Evolutionary conservation across 2,888 invertebrate species (phyloP).

Genomic region (Neocrepidodera transversa): DNA sequence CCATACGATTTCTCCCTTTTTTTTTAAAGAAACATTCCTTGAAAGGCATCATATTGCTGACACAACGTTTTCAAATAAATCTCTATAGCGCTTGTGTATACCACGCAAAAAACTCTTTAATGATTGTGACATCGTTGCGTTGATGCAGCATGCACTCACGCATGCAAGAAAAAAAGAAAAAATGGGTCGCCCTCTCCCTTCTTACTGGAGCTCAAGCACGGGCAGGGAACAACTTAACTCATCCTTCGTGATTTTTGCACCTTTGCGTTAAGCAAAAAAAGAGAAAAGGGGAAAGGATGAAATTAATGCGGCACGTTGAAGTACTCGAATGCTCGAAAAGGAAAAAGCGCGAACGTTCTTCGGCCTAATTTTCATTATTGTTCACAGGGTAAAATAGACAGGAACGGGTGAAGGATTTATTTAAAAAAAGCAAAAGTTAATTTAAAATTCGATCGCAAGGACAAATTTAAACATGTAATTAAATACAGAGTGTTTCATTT

Average conservation of each 20-base stretch:
- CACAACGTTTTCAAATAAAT: too few species aligned
- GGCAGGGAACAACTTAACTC: background rate
- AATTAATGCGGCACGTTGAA: constrained; percentile 30
- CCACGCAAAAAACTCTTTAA: background rate
- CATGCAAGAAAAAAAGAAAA: background rate
- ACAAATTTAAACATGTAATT: too few species aligned
- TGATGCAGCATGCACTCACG: background rate
- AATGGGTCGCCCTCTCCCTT: background rate
- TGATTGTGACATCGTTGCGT: background rate
- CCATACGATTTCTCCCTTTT: too few species aligned
- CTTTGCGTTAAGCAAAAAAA: background rate
- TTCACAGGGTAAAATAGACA: background rate
- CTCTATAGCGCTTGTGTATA: background rate
- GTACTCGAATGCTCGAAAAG: constrained; percentile 24
- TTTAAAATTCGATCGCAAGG: too few species aligned
- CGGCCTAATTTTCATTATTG: constrained; percentile 31
- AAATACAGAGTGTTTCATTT: too few species aligned
- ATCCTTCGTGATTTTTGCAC: constrained; percentile 13
- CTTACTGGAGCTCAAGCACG: background rate
- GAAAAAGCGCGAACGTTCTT: constrained; percentile 19
- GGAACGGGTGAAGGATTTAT: background rate
- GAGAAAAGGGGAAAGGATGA: constrained; percentile 10
- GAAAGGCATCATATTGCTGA: too few species aligned
- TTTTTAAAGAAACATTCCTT: too few species aligned
- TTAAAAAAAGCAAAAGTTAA: too few species aligned